A percentile compares a stretch with the other conserved stretches of the same genome.
These are phyloP conservation scores for Catocala fraxini DNA, from an alignment of 2,888 invertebrate species.

Conservation along the genomic window DNA sequence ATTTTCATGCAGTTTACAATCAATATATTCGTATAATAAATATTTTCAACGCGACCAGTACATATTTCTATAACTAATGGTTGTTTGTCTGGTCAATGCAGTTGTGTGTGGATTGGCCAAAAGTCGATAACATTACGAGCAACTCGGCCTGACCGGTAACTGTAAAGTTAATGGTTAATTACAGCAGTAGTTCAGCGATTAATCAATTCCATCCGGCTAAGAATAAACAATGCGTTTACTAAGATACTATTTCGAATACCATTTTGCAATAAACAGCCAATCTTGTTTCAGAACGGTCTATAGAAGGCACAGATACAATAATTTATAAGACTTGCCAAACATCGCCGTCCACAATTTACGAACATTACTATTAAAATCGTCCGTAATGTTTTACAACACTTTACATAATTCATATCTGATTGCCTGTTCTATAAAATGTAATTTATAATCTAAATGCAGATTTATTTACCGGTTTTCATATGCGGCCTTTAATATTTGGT, in stretches of 20 bases:
- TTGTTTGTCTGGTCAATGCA: conserved; percentile 31
- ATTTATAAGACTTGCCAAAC: conserved; percentile 19
- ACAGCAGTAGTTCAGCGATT: conserved; percentile 54
- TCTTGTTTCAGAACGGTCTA: conserved; percentile 46
- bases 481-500: neutral
- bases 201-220: conserved; percentile 69
- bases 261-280: conserved; percentile 64
- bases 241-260: conserved; percentile 63
- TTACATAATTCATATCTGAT: too few relatives aligned
- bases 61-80: conserved; percentile 34
- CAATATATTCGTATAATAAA: conserved; percentile 2
- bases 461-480: neutral
- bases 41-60: conserved; percentile 15
- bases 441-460: too few relatives aligned
- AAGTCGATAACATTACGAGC: conserved; percentile 51
- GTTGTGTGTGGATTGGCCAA: conserved; percentile 32
- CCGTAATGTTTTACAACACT: conserved; percentile 29
- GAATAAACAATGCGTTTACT: conserved; percentile 60
- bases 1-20: too few relatives aligned
- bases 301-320: conserved; percentile 37
- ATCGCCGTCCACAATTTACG: conserved; percentile 41
- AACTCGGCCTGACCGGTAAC: conserved; percentile 43
- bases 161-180: conserved; percentile 58
- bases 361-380: conserved; percentile 45
- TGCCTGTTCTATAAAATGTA: too few relatives aligned